Base-by-base conservation (phyloP, 2,888 invertebrate genomes). In the Myopa testacea region DNA sequence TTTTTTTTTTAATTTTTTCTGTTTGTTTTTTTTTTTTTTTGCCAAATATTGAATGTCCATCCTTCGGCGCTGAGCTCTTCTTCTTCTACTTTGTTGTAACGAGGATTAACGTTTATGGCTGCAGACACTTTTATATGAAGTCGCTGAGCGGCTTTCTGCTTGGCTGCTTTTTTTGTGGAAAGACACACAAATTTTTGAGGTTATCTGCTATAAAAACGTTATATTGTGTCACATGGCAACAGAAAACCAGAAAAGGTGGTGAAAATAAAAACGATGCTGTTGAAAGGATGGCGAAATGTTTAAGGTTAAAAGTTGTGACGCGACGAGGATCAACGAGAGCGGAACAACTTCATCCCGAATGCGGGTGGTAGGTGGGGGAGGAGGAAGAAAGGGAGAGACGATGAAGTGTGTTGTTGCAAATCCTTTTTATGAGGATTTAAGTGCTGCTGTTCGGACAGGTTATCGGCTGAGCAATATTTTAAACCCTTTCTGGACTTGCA, bases 61-160 rank as follows among this genome's bases (percentile, higher is more conserved):
- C 58, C n/a, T 8, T 10, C 37, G 37, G 19, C 34, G 38, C 26
- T 45, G 45, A 60, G 60, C 62, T 62, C 12, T 58, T 10, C 8
- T 40, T 40, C 45, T 45, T 8, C 45, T 38, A 65, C 52, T 81
- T 82, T 85, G 86, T 86, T 85, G 84, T 83, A 84, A 85, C 84
- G 78, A 80, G 81, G 85, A 85, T 85, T 85, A 85, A 83, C 85
- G 84, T 86, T 85, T 84, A 83, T 82, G 75, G 73, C 78, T 78
- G 60, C 74, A 76, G 85, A 75, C 68, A 55, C 45, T 74, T 50
- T 77, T 72, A 67, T 72, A 60, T 73, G 16, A 62, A 63, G 26
- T 63, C 34, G 3, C 45, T 45, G 45, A 6, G 26, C 50, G 34
- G 38, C 50, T 45, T 38, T n/a, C 67, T 19, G 10, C 50, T 65